phyloP scores from a whole-genome alignment of 2,797 vertebrate species.

The Bryconaethiops microstoma region DNA sequence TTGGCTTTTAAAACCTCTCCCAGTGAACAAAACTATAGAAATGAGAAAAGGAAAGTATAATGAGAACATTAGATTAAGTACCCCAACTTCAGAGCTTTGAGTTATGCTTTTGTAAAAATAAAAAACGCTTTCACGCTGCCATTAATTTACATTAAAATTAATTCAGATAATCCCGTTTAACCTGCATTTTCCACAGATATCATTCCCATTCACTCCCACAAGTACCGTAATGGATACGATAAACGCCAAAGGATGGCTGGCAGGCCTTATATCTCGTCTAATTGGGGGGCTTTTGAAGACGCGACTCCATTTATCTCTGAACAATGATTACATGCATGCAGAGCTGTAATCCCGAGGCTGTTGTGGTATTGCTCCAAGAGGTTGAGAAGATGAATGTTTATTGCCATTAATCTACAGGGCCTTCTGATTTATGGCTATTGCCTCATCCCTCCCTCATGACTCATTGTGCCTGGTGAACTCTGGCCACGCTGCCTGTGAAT shows the following conservation, averaged over 20 bases:
- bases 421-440: conserved; percentile 79
- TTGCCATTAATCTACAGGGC: conserved; percentile 83
- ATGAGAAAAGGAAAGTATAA: background rate
- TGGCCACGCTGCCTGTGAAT: conserved; percentile 62
- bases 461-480: conserved; percentile 67
- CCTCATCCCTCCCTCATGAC: conserved; percentile 45
- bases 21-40: background rate
- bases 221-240: conserved; percentile 58
- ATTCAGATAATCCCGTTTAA: conserved; percentile 42
- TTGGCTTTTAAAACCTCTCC: background rate
- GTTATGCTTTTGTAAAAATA: conserved; percentile 7
- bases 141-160: conserved; percentile 35
- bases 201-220: conserved; percentile 13
- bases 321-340: conserved; percentile 73
- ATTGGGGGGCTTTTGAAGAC: conserved; percentile 70
- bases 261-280: conserved; percentile 66
- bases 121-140: conserved; percentile 9
- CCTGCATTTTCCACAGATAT: conserved; percentile 22
- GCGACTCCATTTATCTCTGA: conserved; percentile 70
- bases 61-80: background rate
- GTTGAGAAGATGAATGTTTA: conserved; percentile 88
- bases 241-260: conserved; percentile 60
- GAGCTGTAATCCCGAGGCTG: conserved; percentile 80
- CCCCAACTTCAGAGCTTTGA: background rate
- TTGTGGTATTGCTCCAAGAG: conserved; percentile 74